Base-by-base conservation (phyloP, 1,140 invertebrate species). In the Hycleus phaleratus region DNA sequence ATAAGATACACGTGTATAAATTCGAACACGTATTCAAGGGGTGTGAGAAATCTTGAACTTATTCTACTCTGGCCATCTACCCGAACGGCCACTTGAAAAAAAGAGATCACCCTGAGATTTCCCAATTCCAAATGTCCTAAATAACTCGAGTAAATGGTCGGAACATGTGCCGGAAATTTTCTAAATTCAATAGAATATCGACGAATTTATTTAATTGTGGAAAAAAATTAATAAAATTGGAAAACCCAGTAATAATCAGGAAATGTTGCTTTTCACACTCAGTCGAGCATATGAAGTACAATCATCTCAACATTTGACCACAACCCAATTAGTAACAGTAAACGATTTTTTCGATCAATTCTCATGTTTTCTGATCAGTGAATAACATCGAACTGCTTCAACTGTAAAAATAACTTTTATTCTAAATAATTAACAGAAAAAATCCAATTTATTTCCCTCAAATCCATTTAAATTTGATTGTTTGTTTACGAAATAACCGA, bases 101-200 rank as follows among this genome's bases (percentile, higher is more conserved):
- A 32, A 32, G 32, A 32, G 32, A 32, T 32, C 32, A 5, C 7
- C 26, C 43, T 38, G 45, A 61, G 59, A 61, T 61, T 61, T 58
- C 57, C 47, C 54, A 56, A 46, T 61, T 57, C 53, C 47, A 40
- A 51, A 57, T 61, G 39, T 55, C 44, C 55, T 61, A 48, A 57
- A 61, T 61, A 48, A 58, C 50, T 61, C 42, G 32, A 45, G 32
- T 4, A 32, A 56, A 56, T 56, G 45, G 54, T 24, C 32, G 38
- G 54, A 26, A 32, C 32, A 7, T 32, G 7, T 5, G 32, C 4
- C 4, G 7, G 32, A 32, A 32, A 32, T 32, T 32, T 32, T 4
- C 4, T 32, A 7, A 32, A 32, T 32, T 32, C 7, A 7, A 32
- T 32, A 32, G 45, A 56, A 39, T 56, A 47, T 47, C 39, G 46